Conservation (phyloP, 2,113 vertebrate genomes). For the Gopherus evgoodei region DNA sequence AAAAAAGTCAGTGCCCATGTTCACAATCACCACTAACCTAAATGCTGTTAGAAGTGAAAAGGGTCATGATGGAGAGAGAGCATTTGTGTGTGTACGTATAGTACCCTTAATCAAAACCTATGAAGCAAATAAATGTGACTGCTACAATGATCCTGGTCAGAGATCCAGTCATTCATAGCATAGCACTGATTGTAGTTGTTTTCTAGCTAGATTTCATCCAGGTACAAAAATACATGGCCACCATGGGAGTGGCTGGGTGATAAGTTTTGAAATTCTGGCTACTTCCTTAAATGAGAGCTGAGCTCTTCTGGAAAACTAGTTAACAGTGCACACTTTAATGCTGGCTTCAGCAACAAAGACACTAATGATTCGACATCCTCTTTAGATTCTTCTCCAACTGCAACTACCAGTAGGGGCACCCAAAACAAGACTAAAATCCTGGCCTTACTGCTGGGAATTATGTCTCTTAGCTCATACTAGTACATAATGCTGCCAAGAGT, state of each 20-base stretch:
- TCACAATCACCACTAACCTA: neutral
- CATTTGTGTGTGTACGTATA: neutral
- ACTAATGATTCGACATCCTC: neutral
- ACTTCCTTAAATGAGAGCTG: neutral
- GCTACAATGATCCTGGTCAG: neutral
- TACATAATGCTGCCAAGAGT: neutral
- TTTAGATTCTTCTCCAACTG: neutral
- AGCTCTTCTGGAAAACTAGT: neutral
- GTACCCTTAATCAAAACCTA: neutral
- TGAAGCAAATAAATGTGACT: neutral
- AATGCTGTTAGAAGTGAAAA: neutral
- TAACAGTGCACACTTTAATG: neutral
- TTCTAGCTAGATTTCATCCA: neutral
- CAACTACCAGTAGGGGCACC: neutral
- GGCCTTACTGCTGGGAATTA: neutral
- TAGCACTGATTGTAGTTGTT: fast-evolving
- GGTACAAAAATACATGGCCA: neutral
- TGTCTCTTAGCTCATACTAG: neutral
- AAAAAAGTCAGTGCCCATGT: neutral
- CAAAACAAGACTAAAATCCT: neutral
- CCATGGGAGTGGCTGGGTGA: neutral
- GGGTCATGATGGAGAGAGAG: neutral
- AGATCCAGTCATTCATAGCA: neutral
- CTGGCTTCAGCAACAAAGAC: neutral
- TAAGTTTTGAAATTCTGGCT: neutral